Evolutionary conservation across 2,113 vertebrate species (phyloP).

Genomic region (Ictalurus punctatus): DNA sequence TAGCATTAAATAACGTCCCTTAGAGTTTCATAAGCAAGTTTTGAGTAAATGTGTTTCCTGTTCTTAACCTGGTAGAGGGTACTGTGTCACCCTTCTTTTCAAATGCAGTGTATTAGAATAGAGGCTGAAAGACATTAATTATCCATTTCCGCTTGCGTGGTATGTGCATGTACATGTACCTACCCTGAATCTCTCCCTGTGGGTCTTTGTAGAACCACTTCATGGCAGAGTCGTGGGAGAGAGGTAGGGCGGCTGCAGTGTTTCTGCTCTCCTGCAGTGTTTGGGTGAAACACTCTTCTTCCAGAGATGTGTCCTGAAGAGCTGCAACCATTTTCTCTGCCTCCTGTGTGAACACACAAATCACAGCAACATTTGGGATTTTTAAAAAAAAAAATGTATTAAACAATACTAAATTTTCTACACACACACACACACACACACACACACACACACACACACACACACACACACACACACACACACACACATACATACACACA

Average conservation of each 20-base stretch:
- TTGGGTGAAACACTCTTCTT: conserved; percentile 87
- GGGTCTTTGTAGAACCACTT: conserved; percentile 97
- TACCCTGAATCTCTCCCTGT: conserved; percentile 92
- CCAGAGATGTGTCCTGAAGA: conserved; percentile 86
- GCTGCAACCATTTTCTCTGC: conserved; percentile 92
- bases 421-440: too few relatives aligned
- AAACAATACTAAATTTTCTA: neutral
- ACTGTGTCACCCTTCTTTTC: neutral
- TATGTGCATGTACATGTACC: neutral
- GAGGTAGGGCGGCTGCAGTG: conserved; percentile 84
- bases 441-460: too few relatives aligned
- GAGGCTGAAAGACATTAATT: neutral
- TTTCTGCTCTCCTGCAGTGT: conserved; percentile 84
- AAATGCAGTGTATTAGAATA: too few relatives aligned
- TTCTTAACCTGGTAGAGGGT: neutral
- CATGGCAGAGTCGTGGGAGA: conserved; percentile 87
- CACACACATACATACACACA: too few relatives aligned
- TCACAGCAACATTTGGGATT: neutral
- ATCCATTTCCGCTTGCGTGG: neutral
- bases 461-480: too few relatives aligned
- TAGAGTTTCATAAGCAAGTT: neutral
- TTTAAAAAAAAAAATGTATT: too few relatives aligned
- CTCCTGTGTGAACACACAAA: conserved; percentile 70
- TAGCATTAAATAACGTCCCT: neutral
- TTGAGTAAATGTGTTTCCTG: neutral